Base-by-base conservation (phyloP, 2,888 invertebrate genomes). In the Chydorus sphaericus region DNA sequence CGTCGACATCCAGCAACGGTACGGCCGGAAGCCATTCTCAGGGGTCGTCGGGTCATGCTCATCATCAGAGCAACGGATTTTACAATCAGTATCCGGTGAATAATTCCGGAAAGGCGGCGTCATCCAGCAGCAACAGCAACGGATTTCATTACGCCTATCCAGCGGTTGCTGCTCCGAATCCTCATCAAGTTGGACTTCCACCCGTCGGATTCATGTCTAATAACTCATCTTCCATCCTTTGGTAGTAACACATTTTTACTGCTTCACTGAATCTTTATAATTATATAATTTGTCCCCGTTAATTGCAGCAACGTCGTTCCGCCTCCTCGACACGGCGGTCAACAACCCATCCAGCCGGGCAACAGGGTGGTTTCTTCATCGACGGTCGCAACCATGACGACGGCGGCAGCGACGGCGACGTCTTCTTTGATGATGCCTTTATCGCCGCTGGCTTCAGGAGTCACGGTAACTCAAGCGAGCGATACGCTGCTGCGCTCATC, bases 401-500 rank as follows among this genome's bases (percentile, higher is more conserved):
- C 30, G 14, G 31, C 33, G 31, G 30, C 33, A 52, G 52, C 52
- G 26, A 20, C 31, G 16, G 16, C 10, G 30, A 18, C 23, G 11
- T 33, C 16, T 23, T 20, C 23, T 11, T 44, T n/a, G 14, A 10
- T 23, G 36, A 23, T 52, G 36, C 52, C 52, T 18, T 14, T 52
- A 11, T 52, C 52, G n/a, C 52, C 52, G 2, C 52, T 52, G 30
- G 52, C 52, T 23, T 36, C 30, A 20, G 52, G 52, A 16, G 52
- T 52, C 23, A 52, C 52, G 33, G 52, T 52, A 31, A 52, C 52
- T 31, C 31, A 44, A 10, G 14, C 28, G 10, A 23, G 33, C n/a
- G 52, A 52, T 37, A 33, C 33, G 52, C 36, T 52, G 18, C 23
- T 37, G 23, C 33, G 52, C 18, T n/a, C n/a, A n/a, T n/a, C n/a